phyloP scores from a whole-genome alignment of 2,113 vertebrate species.

The Notothenia coriiceps region DNA sequence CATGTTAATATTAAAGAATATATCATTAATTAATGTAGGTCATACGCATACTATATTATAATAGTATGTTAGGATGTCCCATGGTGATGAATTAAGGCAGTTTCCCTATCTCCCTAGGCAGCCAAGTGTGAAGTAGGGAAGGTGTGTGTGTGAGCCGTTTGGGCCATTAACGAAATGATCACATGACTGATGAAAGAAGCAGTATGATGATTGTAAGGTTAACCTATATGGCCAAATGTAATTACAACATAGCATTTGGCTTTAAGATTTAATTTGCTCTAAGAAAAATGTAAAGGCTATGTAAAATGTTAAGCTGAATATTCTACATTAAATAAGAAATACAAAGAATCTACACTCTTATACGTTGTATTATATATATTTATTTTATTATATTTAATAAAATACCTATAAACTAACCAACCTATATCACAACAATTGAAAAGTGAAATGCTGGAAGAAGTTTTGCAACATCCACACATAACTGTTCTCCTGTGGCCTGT shows the following conservation, averaged over 20 bases:
- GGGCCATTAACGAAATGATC: slow-evolving; percentile 39
- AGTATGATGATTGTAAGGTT: slow-evolving; percentile 5
- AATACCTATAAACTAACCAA: neutral
- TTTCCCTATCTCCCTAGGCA: slow-evolving; percentile 58
- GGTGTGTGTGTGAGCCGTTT: slow-evolving; percentile 36
- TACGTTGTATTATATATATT: neutral
- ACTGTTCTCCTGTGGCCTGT: slow-evolving; percentile 41
- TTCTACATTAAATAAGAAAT: neutral
- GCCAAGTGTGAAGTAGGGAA: slow-evolving; percentile 57
- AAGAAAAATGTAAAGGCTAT: neutral
- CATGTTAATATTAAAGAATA: slow-evolving; percentile 74
- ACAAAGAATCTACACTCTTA: neutral
- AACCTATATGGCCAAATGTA: slow-evolving; percentile 16
- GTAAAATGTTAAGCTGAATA: neutral
- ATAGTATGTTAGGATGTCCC: slow-evolving; percentile 54
- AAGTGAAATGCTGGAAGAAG: slow-evolving; percentile 11
- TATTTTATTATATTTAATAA: too few species aligned
- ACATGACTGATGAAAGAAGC: neutral
- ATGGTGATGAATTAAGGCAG: slow-evolving; percentile 65
- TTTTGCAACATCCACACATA: slow-evolving; percentile 26
- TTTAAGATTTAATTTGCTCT: neutral
- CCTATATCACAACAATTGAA: neutral
- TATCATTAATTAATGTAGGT: slow-evolving; percentile 78
- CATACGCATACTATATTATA: slow-evolving; percentile 68
- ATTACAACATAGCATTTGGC: neutral